These are phyloP conservation scores for Craterocephalus amniculus DNA, from an alignment of 2,797 vertebrate species.

Conservation along the genomic window DNA sequence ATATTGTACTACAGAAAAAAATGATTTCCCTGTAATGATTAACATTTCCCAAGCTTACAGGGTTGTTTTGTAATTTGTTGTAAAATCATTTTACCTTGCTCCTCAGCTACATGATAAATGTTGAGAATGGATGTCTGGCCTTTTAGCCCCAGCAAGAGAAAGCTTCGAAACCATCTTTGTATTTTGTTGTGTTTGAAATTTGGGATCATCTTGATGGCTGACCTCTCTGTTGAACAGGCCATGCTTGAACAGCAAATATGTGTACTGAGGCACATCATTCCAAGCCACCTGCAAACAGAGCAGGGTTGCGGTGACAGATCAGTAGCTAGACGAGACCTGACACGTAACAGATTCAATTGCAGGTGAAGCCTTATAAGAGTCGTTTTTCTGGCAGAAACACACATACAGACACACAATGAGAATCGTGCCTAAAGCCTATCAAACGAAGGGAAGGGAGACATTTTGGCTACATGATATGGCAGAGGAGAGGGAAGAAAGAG, in stretches of 20 bases:
- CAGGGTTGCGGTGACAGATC: slow-evolving; percentile 72
- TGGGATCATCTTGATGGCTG: slow-evolving; percentile 72
- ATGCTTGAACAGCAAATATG: slow-evolving; percentile 72
- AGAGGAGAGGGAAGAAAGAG: slow-evolving; percentile 21
- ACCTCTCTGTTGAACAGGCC: slow-evolving; percentile 64
- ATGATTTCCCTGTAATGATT: slow-evolving; percentile 24
- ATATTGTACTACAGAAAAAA: slow-evolving; percentile 9
- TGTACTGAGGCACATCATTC: slow-evolving; percentile 65
- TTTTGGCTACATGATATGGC: slow-evolving; percentile 49
- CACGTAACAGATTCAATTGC: slow-evolving; percentile 70
- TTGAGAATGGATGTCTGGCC: slow-evolving; percentile 34
- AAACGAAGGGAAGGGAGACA: slow-evolving; percentile 40
- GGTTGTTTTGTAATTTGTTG: slow-evolving; percentile 26
- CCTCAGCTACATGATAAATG: slow-evolving; percentile 49
- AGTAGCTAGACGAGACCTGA: slow-evolving; percentile 65
- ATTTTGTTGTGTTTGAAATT: slow-evolving; percentile 63
- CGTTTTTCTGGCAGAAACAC: slow-evolving; percentile 61
- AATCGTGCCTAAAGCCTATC: slow-evolving; percentile 28
- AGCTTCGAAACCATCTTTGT: slow-evolving; percentile 60
- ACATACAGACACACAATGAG: slow-evolving; percentile 34
- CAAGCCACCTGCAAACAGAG: slow-evolving; percentile 71
- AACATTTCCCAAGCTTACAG: not conserved
- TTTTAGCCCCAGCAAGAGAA: slow-evolving; percentile 41
- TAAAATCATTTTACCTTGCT: slow-evolving; percentile 23
- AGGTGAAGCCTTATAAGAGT: slow-evolving; percentile 71